Base-by-base conservation (phyloP, 2,888 invertebrate genomes). In the Ichneumon xanthorius region DNA sequence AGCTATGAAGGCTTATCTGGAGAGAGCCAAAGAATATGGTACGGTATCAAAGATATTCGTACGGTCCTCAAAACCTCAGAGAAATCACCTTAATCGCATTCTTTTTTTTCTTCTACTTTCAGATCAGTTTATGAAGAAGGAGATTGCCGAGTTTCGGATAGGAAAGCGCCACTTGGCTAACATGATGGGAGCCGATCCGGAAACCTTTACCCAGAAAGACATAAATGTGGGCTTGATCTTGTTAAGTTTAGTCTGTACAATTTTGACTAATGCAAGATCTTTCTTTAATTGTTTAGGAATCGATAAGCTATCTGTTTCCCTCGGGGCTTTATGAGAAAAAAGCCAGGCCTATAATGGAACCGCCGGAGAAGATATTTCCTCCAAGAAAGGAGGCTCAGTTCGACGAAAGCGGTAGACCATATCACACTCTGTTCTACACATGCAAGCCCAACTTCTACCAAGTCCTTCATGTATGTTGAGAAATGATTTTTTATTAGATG, bases 101-200 rank as follows among this genome's bases (percentile, higher is more conserved):
- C 30, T 61, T 19, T 14, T 9, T 45, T 11, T 33, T 9, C 3
- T 55, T 11, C n/a, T 53, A 7, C 45, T 91, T 91, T 33, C 89
- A 96, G 96, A 98, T 92, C 96, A 96, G 86, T 98, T 98, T 92
- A 97, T 99, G 96, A 95, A 96, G 90, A 95, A 96, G 86, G 96
- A 98, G 94, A 95, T 95, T 72, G 94, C 95, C 14, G 98, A 99
- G 91, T 99, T 96, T 94, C 96, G 98, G 93, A 96, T 98, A 91
- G 99, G 99, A 19, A 98, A 97, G 93, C 95, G 99, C 48, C 99
- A 99, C 95, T 95, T 99, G 87, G 99, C 99, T 0, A 99, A 99
- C 93, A 99, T 99, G 96, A 99, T 99, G 99, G 99, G 99, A 0
- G 96, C 97, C 94, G 97, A 99, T 95, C 97, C 97, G 0, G 97